Evolutionary conservation across 2,888 invertebrate species (phyloP), one percentile per base, ranked within the genome.

Genomic region (Mystacides longicornis): DNA sequence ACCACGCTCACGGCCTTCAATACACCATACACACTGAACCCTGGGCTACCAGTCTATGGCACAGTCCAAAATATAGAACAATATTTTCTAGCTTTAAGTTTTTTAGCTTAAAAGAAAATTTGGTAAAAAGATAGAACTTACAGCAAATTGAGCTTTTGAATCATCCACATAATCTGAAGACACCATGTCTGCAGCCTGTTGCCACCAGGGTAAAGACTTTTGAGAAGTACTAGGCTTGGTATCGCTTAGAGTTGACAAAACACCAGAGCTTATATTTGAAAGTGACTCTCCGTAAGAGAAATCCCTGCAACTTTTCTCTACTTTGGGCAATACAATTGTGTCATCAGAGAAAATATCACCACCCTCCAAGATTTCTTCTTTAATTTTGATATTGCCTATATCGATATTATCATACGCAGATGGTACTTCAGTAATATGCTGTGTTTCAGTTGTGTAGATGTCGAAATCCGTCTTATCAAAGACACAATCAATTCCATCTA

Each of bases 241-340:
- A 14, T 37, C 37, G 16, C 37, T 37, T 16, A 37, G 16, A 3
- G 20, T 42, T 9, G 54, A 54, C 19, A 54, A 20, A 22, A 54
- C 48, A 37, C 48, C 43, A n/a, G 21, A 23, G 11, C 54, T 46
- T 4, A 54, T 42, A 14, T 49, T 37, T 16, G 48, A 49, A 2
- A 54, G 42, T 3, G 56, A 33, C 37, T 60, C 60, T 21, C 60
- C 60, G 18, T 60, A 60, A 4, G 60, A 60, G 47, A 60, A 60
- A 27, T 60, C 60, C 50, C 60, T 51, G 49, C 60, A 60, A 21
- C 60, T 60, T 16, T 54, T 56, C 31, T 58, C 58, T 52, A 58
- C 43, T 21, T 58, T 58, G 5, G 43, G 50, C 21, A 47, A 47
- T 3, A 42, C 23, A 21, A 27, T 49, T 9, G 22, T n/a, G 2